A percentile compares a stretch with the other conserved stretches of the same genome.
phyloP scores from a whole-genome alignment of 2,113 vertebrate species.

The Parotia lawesii region DNA sequence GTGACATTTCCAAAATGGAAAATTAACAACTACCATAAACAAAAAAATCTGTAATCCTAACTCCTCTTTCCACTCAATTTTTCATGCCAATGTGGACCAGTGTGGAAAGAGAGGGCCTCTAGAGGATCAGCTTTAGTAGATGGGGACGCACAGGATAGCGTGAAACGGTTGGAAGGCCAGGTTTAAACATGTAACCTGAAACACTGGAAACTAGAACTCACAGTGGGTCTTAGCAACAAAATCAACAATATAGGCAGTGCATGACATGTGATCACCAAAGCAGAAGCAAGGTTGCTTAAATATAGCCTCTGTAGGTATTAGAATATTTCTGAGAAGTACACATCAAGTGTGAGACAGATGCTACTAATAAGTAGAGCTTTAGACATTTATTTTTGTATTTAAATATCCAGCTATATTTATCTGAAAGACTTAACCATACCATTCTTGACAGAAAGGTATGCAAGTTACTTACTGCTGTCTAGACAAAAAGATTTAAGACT shows the following conservation, averaged over 20 bases:
- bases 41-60: conserved; percentile 54
- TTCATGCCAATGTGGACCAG: conserved; percentile 14
- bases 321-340: conserved; percentile 74
- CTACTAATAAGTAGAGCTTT: conserved; percentile 70
- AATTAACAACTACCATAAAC: conserved; percentile 22
- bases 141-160: conserved; percentile 5
- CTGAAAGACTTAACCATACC: conserved; percentile 65
- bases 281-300: conserved; percentile 73
- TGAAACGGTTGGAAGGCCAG: conserved; percentile 66
- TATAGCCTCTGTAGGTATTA: conserved; percentile 71
- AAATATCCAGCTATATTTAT: conserved; percentile 71
- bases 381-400: conserved; percentile 72
- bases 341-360: conserved; percentile 71
- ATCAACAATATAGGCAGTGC: conserved; percentile 69
- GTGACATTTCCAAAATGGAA: conserved; percentile 46
- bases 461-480: conserved; percentile 65
- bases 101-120: conserved; percentile 43
- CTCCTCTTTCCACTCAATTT: conserved; percentile 42
- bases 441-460: conserved; percentile 62
- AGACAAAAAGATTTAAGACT: conserved; percentile 68
- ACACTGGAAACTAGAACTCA: conserved; percentile 69
- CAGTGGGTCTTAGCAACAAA: conserved; percentile 71
- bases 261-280: conserved; percentile 70
- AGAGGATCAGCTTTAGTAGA: conserved; percentile 57
- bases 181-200: conserved; percentile 73